Conservation (phyloP, 2,113 vertebrate genomes). For the Otocyon megalotis region DNA sequence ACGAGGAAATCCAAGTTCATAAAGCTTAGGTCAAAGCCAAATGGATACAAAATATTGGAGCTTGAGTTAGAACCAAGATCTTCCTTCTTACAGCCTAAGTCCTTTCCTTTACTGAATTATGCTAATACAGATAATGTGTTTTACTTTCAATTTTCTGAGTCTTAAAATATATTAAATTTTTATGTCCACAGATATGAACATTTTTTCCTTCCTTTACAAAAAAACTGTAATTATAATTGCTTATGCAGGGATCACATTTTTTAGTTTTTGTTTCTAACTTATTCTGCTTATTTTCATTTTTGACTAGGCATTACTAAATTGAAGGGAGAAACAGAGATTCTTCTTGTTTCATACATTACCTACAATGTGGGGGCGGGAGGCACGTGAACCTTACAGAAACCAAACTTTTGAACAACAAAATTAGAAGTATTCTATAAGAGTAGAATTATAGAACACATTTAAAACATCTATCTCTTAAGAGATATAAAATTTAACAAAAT, state of each 20-base stretch:
- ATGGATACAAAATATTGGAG: neutral
- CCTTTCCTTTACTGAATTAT: neutral
- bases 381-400: neutral
- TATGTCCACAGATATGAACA: neutral
- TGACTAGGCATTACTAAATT: neutral
- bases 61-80: neutral
- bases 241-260: neutral
- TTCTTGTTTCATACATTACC: neutral
- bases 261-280: neutral
- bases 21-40: neutral
- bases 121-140: neutral
- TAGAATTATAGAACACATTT: neutral
- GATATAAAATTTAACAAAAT: neutral
- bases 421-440: neutral
- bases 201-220: neutral
- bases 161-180: neutral
- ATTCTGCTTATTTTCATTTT: conserved; percentile 24
- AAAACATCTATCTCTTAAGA: neutral
- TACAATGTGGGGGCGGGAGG: neutral
- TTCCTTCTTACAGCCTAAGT: neutral
- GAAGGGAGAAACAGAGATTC: neutral
- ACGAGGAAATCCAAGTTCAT: neutral
- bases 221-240: neutral
- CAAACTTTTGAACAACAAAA: neutral
- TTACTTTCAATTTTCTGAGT: neutral